A percentile compares a stretch with the other conserved stretches of the same genome.
These are phyloP conservation scores for Brachyrhaphis roseni DNA, from an alignment of 2,797 vertebrate genomes.

Conservation along the genomic window DNA sequence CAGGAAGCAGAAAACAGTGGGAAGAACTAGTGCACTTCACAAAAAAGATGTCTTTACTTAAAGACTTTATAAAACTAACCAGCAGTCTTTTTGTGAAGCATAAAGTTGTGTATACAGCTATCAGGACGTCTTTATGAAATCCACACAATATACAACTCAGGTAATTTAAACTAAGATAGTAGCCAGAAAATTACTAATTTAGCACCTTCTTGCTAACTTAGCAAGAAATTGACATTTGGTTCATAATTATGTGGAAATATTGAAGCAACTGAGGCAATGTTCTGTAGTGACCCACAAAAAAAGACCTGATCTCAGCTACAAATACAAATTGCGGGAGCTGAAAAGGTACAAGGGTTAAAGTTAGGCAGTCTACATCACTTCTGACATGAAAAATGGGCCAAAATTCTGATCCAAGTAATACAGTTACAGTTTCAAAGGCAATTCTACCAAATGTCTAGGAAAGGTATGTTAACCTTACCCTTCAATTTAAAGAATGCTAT, in stretches of 20 bases:
- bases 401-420: not conserved
- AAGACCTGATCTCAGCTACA: not conserved
- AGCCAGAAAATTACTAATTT: too few relatives aligned
- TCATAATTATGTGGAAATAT: conserved; percentile 1
- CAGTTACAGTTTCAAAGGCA: not conserved
- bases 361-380: not conserved
- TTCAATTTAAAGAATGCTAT: not conserved
- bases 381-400: not conserved
- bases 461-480: not conserved
- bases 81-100: too few relatives aligned
- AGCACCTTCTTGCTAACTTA: too few relatives aligned
- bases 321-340: not conserved
- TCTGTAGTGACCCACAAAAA: not conserved
- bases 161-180: too few relatives aligned
- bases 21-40: not conserved
- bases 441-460: not conserved
- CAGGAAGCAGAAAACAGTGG: not conserved
- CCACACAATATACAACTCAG: too few relatives aligned
- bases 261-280: not conserved
- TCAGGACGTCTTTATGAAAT: too few relatives aligned
- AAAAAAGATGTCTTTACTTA: not conserved
- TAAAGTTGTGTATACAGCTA: too few relatives aligned
- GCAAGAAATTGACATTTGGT: too few relatives aligned
- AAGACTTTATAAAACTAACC: too few relatives aligned
- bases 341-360: not conserved